phyloP scores from a whole-genome alignment of 2,797 vertebrate genomes.

The Intellagama lesueurii region DNA sequence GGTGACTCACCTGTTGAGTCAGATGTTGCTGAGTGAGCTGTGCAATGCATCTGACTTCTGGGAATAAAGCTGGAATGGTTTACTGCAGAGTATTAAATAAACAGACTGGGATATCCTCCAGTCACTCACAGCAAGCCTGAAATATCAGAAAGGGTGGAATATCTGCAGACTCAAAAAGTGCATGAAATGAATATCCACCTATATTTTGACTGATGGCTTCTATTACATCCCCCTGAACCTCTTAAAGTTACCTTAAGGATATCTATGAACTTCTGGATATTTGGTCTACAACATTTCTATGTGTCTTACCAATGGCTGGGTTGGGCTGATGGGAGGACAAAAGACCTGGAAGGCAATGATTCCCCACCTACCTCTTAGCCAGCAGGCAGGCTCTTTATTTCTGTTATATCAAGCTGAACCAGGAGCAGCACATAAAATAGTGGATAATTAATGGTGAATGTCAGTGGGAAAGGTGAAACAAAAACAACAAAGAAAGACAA shows the following conservation, averaged over 20 bases:
- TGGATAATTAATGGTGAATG: not conserved
- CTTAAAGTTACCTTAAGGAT: not conserved
- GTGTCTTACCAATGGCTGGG: not conserved
- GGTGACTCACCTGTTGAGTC: conserved; percentile 53
- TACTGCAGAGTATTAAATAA: conserved; percentile 23
- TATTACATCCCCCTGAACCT: not conserved
- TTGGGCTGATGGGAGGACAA: not conserved
- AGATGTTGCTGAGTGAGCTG: conserved; percentile 12
- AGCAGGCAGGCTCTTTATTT: not conserved
- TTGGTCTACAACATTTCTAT: not conserved
- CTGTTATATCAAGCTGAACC: not conserved
- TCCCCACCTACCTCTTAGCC: too few species aligned
- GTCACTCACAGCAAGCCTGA: not conserved
- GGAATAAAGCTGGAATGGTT: not conserved
- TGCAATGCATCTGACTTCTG: conserved; percentile 39
- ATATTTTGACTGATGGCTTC: not conserved
- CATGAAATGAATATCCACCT: not conserved
- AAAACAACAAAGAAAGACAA: too few species aligned
- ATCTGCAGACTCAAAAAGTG: not conserved
- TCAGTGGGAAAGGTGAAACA: not conserved
- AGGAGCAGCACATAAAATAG: not conserved
- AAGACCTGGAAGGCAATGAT: too few species aligned
- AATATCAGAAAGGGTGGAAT: not conserved
- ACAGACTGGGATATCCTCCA: not conserved
- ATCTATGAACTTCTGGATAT: not conserved